Evolutionary conservation across 2,888 invertebrate species (phyloP), one percentile per base, ranked within the genome.

Genomic region (Pristionchus exspectatus): DNA sequence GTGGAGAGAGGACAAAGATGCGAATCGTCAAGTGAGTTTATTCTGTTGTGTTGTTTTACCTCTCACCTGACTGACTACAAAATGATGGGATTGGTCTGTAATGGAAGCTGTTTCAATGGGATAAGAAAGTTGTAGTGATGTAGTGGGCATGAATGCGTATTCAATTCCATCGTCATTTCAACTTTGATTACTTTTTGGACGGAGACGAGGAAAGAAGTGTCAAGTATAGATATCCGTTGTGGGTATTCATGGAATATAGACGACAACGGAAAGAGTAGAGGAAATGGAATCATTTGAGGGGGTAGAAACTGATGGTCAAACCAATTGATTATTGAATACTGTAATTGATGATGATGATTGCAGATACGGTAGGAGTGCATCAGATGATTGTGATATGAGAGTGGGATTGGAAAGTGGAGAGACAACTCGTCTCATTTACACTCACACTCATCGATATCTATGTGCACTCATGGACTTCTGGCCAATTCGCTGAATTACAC

Each of bases 371-470:
- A 66, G 63, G 56, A 81, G 21, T 12, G 21, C 24, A 0, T 27
- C 54, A 30, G 81, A 89, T 1, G 89, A 81, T 21, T 89, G 89
- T 63, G 89, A 89, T 66, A 89, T 89, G 89, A 14, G 89, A 89
- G 89, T 89, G 10, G 89, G 83, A 30, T 21, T 81, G 27, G 89
- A 83, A 30, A 83, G 72, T 44, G 89, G 83, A 59, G 81, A 89
- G 44, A 59, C 66, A 24, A 56, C 59, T 33, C 50, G 97, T 98
- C 88, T 88, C 30, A 72, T 74, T 24, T 88, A 88, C 56, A 56
- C 74, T 72, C 87, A 88, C 98, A 98, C 96, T 98, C 98, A 0
- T 97, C 98, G 98, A 89, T 99, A 98, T 96, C 97, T 98, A 87
- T 97, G 97, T 33, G 98, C 98, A 95, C 96, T 98, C 90, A 97